These are phyloP conservation scores for Lordiphosa clarofinis DNA, from an alignment of 1,140 invertebrate species.

Conservation along the genomic window DNA sequence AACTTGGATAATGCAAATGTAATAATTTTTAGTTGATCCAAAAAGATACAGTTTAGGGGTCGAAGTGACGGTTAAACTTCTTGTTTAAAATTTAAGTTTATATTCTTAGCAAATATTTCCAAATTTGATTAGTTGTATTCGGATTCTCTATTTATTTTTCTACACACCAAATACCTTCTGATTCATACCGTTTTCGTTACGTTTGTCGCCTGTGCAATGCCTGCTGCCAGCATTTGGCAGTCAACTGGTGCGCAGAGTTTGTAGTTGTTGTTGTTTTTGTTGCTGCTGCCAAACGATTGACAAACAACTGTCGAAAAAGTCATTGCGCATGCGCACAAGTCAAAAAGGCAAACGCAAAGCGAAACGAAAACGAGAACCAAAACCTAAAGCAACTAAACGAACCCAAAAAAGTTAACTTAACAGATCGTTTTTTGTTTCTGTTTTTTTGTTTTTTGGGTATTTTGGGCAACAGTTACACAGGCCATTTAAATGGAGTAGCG, in stretches of 20 bases:
- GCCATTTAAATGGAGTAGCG: constrained; percentile 70
- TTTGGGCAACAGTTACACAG: constrained; percentile 63
- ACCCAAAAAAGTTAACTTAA: constrained; percentile 33
- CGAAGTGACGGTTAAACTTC: no score
- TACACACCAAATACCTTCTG: no score
- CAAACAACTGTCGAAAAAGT: constrained; percentile 74
- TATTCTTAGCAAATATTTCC: no score
- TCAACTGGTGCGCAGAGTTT: constrained; percentile 20
- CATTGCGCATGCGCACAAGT: constrained; percentile 72
- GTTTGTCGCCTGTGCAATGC: constrained; percentile 31
- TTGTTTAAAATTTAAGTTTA: no score
- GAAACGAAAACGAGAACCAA: constrained; percentile 42
- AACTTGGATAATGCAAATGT: no score
- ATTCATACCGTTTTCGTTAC: constrained; percentile 3
- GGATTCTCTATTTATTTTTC: no score
- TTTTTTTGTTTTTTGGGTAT: background rate
- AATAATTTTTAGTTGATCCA: no score
- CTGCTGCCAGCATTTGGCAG: constrained; percentile 21
- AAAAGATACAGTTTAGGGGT: no score
- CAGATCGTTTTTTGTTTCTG: constrained; percentile 42
- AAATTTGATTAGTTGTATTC: no score
- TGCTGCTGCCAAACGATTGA: constrained; percentile 49
- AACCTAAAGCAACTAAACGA: constrained; percentile 7
- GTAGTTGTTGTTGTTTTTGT: constrained; percentile 16
- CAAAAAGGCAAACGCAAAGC: constrained; percentile 64